Evolutionary conservation across 1,140 invertebrate genomes (phyloP), one percentile per base, ranked within the genome.

Genomic region (Drosophila pseudoananassae): DNA sequence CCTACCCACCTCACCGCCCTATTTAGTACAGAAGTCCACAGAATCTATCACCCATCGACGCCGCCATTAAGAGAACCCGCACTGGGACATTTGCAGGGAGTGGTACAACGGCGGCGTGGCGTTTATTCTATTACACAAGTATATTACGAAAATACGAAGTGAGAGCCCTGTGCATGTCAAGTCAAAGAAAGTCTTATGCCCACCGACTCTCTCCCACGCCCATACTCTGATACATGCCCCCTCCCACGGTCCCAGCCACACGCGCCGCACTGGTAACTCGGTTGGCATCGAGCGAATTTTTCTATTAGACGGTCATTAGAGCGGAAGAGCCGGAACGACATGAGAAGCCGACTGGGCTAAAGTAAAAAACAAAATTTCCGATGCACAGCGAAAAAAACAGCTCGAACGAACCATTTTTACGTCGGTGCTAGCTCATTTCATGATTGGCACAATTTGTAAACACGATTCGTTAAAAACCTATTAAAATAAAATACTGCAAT

Each of bases 71-170:
- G 33, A 40, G 59, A 51, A 36, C 53, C 52, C 43, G 54, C 61
- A 58, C 60, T 47, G 57, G 14, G 65, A 59, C 70, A 69, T 43
- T 79, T 43, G 54, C 68, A 49, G 76, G 71, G 83, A 78, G 79
- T 79, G 66, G 70, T 65, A 82, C 81, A 46, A 56, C 71, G 76
- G 75, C 71, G 75, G 78, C 79, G 75, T 82, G 78, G 72, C 83
- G 79, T 88, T 83, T 88, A 88, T 88, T 88, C 76, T 89, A 88
- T 88, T 88, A 88, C 84, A 88, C 83, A 89, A 88, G 79, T 89
- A 79, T 88, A 88, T 88, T 88, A 85, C 78, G 74, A 81, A 70
- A 85, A 87, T 81, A 74, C 58, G 64, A 9, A 49, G 55, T 68
- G 78, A 78, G 78, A 76, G 87, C 72, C 78, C 73, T 87, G 82